These are phyloP conservation scores for Muschampia plurimacula DNA, from an alignment of 2,888 invertebrate genomes.

Conservation along the genomic window DNA sequence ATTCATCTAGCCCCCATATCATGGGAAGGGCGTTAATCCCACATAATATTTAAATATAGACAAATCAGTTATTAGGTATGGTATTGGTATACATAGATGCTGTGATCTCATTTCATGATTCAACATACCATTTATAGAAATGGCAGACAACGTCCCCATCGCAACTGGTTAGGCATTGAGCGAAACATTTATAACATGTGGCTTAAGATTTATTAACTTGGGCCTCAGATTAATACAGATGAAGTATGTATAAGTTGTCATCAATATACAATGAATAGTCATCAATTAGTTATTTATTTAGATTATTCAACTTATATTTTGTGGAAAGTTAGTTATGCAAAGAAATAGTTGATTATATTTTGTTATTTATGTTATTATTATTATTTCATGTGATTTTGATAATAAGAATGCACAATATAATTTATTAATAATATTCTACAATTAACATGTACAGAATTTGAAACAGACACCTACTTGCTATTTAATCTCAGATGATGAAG, in stretches of 20 bases:
- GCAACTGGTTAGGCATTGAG: constrained; percentile 22
- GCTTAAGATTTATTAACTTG: constrained; percentile 1
- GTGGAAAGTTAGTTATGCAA: too few relatives aligned
- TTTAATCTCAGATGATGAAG: too few relatives aligned
- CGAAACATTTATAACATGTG: constrained; percentile 39
- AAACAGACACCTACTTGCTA: too few relatives aligned
- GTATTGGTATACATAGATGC: constrained; percentile 33
- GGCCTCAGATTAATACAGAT: not conserved
- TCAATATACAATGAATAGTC: not conserved
- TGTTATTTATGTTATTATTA: too few relatives aligned
- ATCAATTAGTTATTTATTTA: not conserved
- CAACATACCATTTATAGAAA: constrained; percentile 58
- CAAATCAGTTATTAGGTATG: constrained; percentile 24
- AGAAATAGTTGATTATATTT: too few relatives aligned
- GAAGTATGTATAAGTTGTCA: not conserved
- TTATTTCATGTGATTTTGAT: too few relatives aligned
- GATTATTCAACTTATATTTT: not conserved
- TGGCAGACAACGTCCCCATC: constrained; percentile 5
- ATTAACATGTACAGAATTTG: too few relatives aligned
- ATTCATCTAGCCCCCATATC: constrained; percentile 27
- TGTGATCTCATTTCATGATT: constrained; percentile 73
- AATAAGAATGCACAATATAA: too few relatives aligned
- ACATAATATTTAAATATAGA: constrained; percentile 34
- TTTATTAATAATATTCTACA: too few relatives aligned
- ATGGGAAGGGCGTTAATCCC: constrained; percentile 31